Base-by-base conservation (phyloP, 2,888 invertebrate species). In the Drosophila mimetica region DNA sequence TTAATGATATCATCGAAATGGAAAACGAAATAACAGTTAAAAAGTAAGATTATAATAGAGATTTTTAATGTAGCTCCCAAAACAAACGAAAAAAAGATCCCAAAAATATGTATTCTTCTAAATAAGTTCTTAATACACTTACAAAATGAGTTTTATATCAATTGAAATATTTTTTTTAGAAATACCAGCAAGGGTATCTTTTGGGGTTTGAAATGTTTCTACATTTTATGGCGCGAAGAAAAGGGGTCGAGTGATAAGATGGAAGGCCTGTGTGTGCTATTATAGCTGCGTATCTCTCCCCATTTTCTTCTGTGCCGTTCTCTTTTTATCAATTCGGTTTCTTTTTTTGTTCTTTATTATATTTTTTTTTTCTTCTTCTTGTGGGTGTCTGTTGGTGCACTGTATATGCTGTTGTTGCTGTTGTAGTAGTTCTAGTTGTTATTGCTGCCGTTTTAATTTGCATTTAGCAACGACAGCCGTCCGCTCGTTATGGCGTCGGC, bases 401-500 rank as follows among this genome's bases (percentile, higher is more conserved):
- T 69, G 44, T 34, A 66, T 18, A 34, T 67, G 47, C 7, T 54
- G 65, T 46, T 60, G 60, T 16, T n/a, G 44, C 25, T 55, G 22
- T 52, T 53, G 46, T n/a, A n/a, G n/a, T 22, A 48, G 42, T 25
- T 36, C 32, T 46, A 30, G 30, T 46, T 46, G 46, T 60, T 55
- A 20, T 32, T 42, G 36, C 50, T 67, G 61, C 48, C 74, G 67
- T 76, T 71, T 77, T 76, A 81, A 83, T 83, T 83, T 83, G 82
- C 86, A 83, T 83, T 79, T 73, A 85, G 67, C 71, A 77, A 71
- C 66, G 47, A 59, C 65, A 61, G 57, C 66, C 13, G 46, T 71
- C 75, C 71, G 66, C 84, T 79, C 50, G 70, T 71, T 75, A 74
- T 86, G 81, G 81, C 66, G 79, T 71, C 82, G 87, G 82, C 85